Evolutionary conservation across 2,888 invertebrate species (phyloP).

Genomic region (Acronicta alni): DNA sequence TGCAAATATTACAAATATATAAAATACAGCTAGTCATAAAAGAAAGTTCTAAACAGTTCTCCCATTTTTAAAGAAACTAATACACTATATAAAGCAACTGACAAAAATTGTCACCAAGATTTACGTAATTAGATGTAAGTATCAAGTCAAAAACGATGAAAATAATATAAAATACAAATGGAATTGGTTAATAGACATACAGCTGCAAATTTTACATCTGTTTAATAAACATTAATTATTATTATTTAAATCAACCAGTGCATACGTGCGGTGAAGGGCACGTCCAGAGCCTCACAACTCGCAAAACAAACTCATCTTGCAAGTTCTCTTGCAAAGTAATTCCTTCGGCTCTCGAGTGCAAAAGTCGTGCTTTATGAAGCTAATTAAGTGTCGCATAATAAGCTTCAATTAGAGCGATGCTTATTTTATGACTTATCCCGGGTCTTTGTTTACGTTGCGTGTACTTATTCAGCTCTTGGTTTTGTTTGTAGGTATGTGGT

Average conservation of each 20-base stretch:
- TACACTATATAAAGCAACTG: too few species aligned
- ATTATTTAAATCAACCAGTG: neutral
- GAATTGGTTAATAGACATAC: too few species aligned
- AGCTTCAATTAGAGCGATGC: conserved; percentile 64
- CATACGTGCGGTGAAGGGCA: conserved; percentile 21
- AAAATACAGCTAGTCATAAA: too few species aligned
- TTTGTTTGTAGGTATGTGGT: conserved; percentile 9
- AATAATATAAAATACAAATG: too few species aligned
- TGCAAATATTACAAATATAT: too few species aligned
- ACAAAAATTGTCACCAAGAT: too few species aligned
- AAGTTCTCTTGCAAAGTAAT: conserved; percentile 55
- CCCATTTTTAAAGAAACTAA: too few species aligned
- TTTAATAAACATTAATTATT: neutral
- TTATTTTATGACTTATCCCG: conserved; percentile 58
- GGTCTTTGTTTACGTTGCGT: conserved; percentile 54
- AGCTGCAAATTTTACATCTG: too few species aligned
- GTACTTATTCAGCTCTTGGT: conserved; percentile 26
- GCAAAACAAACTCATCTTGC: conserved; percentile 53
- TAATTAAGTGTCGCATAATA: conserved; percentile 67
- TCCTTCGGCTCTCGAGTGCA: conserved; percentile 61
- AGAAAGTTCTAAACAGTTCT: too few species aligned
- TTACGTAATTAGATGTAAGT: too few species aligned
- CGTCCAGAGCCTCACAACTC: conserved; percentile 20
- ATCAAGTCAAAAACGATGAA: too few species aligned
- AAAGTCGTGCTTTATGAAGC: conserved; percentile 63